These are phyloP conservation scores for Galagoides demidoff DNA, from an alignment of 2,797 vertebrate genomes.

Conservation along the genomic window DNA sequence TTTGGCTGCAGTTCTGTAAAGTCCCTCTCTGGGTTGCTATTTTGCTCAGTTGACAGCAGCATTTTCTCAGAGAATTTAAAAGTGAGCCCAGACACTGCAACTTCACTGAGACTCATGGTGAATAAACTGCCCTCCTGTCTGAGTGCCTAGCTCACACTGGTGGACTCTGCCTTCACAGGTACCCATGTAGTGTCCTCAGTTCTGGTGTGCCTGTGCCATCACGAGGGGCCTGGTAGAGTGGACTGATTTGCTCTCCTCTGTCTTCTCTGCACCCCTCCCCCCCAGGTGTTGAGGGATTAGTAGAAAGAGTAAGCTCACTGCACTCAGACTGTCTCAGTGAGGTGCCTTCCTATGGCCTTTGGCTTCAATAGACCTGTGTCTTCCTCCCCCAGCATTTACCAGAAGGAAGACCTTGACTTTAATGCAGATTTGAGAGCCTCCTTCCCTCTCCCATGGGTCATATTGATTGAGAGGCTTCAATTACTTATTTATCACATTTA, in stretches of 20 bases:
- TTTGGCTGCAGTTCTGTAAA: not conserved
- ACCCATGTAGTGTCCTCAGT: not conserved
- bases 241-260: not conserved
- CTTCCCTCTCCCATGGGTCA: slow-evolving; percentile 20
- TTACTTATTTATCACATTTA: slow-evolving; percentile 75
- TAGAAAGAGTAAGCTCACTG: not conserved
- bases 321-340: not conserved
- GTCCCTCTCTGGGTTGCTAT: not conserved
- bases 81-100: not conserved
- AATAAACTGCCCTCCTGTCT: fast-evolving
- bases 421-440: slow-evolving; percentile 24
- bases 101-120: not conserved
- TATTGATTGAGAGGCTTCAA: slow-evolving; percentile 63
- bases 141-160: fast-evolving
- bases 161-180: not conserved
- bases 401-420: slow-evolving; percentile 22
- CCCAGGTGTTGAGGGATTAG: not conserved
- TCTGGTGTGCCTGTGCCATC: not conserved
- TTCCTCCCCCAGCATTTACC: not conserved
- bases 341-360: not conserved
- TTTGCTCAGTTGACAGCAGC: not conserved
- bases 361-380: not conserved
- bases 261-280: not conserved
- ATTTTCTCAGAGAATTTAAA: not conserved
- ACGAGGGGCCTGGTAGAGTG: fast-evolving